Base-by-base conservation (phyloP, 1,140 invertebrate genomes). In the Papilio helenus region DNA sequence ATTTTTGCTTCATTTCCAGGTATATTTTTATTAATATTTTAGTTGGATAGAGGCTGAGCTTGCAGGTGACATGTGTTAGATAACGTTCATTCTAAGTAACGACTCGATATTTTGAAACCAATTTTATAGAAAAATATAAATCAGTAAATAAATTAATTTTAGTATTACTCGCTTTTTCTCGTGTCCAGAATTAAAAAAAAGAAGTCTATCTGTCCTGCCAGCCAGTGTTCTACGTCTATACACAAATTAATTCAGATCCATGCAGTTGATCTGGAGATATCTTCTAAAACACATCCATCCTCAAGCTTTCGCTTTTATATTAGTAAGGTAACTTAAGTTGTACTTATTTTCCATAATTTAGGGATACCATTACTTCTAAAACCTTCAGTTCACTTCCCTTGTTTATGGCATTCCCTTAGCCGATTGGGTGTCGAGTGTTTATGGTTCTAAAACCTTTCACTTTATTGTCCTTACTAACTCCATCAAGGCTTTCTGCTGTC, bases 51-150 rank as follows among this genome's bases (percentile, higher is more conserved):
- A 29, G 61, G 26, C 10, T 5, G 26, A 16, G 26, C 26, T 68
- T 68, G 61, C 16, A 16, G 23, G 26, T 68, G 61, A 68, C 61
- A 68, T 14, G 61, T 34, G 61, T 34, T 68, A 68, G 61, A 12
- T 16, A 29, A 34, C 26, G 61, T 68, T 26, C 26, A 14, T 68
- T 68, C 26, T 68, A 18, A 68, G 23, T 68, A 68, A 68, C 26
- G 26, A 4, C 26, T 29, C 1, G 26, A 68, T 68, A 68, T 68
- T 68, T 68, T 68, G 0, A 29, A 68, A 68, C 8, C 2, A 2
- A 68, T 29, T 68, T 34, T 68, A 29, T 68, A 61, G 61, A 34
- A 68, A 68, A 68, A 20, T 5, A n/a, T n/a, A 34, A 34, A 34
- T 4, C 34, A 34, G 4, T 34, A 34, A 34, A 4, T 34, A 34